Evolutionary conservation across 2,113 vertebrate genomes (phyloP), one percentile per base, ranked within the genome.

Genomic region (Brachyhypopomus occidentalis): DNA sequence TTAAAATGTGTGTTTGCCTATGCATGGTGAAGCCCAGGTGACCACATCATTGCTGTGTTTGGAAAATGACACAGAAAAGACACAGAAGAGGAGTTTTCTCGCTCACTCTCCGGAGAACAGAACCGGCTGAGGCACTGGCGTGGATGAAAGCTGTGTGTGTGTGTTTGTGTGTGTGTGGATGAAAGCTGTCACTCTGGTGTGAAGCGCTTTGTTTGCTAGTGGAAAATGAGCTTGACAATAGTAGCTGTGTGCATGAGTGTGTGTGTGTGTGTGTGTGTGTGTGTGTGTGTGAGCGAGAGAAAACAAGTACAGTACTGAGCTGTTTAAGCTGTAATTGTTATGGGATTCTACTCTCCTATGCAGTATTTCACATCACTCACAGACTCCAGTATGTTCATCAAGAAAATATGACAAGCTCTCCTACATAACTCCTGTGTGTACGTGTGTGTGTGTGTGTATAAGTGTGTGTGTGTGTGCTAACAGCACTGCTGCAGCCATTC

Each of bases 141-240:
- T 41, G 58, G 58, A 59, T 59, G 60, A 63, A 63, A 27, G 23
- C 22, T 60, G 20, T 60, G 4, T 60, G n/a, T 60, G 58, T n/a
- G 58, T 58, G 58, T 22, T n/a, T n/a, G 58, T n/a, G 58, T n/a
- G 58, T 59, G 17, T 59, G 20, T 55, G 60, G 8, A 56, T 56
- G 16, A 75, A 75, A 81, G 23, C 58, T 55, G 64, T 56, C 56
- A 71, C 56, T 58, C 17, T 27, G 30, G 55, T 60, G 23, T 75
- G 48, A 72, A 82, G 80, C 77, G 66, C 55, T 76, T 62, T 82
- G 73, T 82, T 82, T 77, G 69, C 20, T 4, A 56, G 41, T 36
- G 20, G 5, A 25, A 30, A 78, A 7, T 5, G 30, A 64, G 16
- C 27, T 0, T 20, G 30, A 20, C 5, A 41, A 17, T 19, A 62